Evolutionary conservation across 2,888 invertebrate genomes (phyloP), one percentile per base, ranked within the genome.

Genomic region (Pterostichus madidus): DNA sequence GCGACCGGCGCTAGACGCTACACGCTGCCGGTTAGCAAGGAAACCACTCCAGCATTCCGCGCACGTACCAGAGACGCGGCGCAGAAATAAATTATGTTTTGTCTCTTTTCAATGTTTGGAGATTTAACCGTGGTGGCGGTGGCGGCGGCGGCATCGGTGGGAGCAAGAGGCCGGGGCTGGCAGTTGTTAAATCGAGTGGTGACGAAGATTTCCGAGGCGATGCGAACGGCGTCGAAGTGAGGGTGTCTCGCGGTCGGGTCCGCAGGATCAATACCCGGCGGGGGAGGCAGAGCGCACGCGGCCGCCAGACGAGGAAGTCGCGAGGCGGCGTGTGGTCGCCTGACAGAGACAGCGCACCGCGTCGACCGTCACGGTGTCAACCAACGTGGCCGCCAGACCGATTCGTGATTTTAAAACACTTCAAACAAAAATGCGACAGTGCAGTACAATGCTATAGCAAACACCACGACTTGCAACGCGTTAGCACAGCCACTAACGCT

Each of bases 181-280:
- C 85, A 86, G 87, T 87, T 86, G 86, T 86, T 87, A 85, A 87
- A 87, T 87, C 87, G 86, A 87, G 85, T 84, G 85, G 85, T 84
- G 84, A 84, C 88, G 88, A 88, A 88, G 87, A 87, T 86, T 87
- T 87, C 87, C 88, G 88, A 88, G 84, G 84, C 84, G 77, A 84
- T 85, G 85, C 86, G 86, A 87, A 84, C 84, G 78, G 83, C 83
- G 85, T 85, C 88, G 87, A 87, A 86, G 85, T 84, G 86, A 84
- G 86, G 87, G 87, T 87, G 87, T 87, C 88, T 88, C 88, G 87
- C 87, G 87, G 87, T 86, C 87, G 87, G 88, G 88, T 87, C 87
- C 85, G 87, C 87, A 86, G 88, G 89, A 89, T 89, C 89, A 89
- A 89, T 89, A 89, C 88, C 86, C 86, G 86, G 85, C 85, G 85